A percentile compares a stretch with the other conserved stretches of the same genome.
Conservation (phyloP, 2,888 invertebrate species). For the Oxyscelio sp. region DNA sequence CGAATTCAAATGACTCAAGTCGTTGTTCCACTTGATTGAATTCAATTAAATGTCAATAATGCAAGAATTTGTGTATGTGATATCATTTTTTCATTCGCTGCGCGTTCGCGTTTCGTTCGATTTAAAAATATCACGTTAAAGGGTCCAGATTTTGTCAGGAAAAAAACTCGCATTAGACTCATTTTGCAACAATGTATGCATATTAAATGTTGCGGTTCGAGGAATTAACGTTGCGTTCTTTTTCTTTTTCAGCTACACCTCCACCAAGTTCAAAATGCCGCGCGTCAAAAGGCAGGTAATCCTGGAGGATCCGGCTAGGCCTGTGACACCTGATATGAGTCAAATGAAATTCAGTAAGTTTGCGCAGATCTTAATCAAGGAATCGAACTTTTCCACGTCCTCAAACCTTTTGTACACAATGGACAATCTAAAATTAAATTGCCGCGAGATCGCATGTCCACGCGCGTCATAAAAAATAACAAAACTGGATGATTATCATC, state of each 20-base stretch:
- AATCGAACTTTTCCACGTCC: slow-evolving; percentile 43
- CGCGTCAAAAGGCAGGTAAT: slow-evolving; percentile 88
- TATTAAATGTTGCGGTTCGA: slow-evolving; percentile 39
- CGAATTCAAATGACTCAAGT: no score
- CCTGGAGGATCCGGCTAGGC: slow-evolving; percentile 87
- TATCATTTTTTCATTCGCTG: not conserved
- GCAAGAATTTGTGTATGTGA: not conserved
- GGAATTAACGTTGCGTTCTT: slow-evolving; percentile 44
- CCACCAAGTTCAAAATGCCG: slow-evolving; percentile 83
- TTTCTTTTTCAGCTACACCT: slow-evolving; percentile 59
- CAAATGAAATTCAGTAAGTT: slow-evolving; percentile 86
- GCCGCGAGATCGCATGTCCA: not conserved
- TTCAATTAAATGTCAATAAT: slow-evolving; percentile 27
- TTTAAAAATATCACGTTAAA: no score
- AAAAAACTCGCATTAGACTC: not conserved
- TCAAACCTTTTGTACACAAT: slow-evolving; percentile 2
- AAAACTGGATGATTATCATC: no score
- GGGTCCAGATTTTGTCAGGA: no score
- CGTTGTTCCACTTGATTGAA: no score
- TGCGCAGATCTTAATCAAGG: slow-evolving; percentile 46
- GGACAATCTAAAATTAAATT: slow-evolving; percentile 19
- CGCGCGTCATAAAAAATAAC: no score
- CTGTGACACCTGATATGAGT: slow-evolving; percentile 88
- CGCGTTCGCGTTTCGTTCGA: no score
- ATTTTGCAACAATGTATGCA: not conserved